Percentiles rank a stretch among this genome's conserved stretches.
Evolutionary conservation across 2,113 vertebrate species (phyloP).

Genomic region (Cacatua alba): DNA sequence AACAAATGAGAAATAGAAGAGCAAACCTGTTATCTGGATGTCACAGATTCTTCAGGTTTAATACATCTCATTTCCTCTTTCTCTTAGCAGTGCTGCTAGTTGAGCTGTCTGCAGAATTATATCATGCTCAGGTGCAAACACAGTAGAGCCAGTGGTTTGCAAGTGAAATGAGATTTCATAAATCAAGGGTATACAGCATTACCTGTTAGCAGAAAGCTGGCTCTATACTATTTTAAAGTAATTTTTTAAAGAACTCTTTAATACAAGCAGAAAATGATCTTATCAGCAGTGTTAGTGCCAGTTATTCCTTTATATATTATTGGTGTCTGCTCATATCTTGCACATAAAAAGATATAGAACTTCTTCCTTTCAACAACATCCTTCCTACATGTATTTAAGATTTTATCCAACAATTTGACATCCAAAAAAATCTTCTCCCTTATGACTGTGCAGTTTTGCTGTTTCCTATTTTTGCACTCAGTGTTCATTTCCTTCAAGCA

Average conservation of each 20-base stretch:
- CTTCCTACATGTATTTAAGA: not conserved
- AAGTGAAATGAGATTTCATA: slow-evolving; percentile 58
- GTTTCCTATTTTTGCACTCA: not conserved
- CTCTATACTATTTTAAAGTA: slow-evolving; percentile 4
- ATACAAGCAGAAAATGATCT: slow-evolving; percentile 13
- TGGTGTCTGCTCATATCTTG: not conserved
- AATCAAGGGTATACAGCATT: slow-evolving; percentile 21
- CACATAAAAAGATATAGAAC: not conserved
- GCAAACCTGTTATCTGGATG: slow-evolving; percentile 39
- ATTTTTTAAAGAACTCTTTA: slow-evolving; percentile 12
- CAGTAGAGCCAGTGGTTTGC: slow-evolving; percentile 26
- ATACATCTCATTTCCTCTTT: slow-evolving; percentile 25
- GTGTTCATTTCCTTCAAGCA: not conserved
- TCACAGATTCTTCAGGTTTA: slow-evolving; percentile 41
- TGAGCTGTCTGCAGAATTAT: slow-evolving; percentile 41
- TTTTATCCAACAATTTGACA: not conserved
- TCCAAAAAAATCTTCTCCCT: not conserved
- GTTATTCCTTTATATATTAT: not conserved
- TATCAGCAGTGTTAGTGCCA: not conserved
- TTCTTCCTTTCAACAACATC: not conserved
- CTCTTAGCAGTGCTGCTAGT: not conserved
- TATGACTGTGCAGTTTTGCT: not conserved
- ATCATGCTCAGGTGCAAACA: slow-evolving; percentile 12
- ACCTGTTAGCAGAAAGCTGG: not conserved
- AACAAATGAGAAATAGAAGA: slow-evolving; percentile 59